Evolutionary conservation across 2,113 vertebrate species (phyloP).

Genomic region (Isichthys henryi): DNA sequence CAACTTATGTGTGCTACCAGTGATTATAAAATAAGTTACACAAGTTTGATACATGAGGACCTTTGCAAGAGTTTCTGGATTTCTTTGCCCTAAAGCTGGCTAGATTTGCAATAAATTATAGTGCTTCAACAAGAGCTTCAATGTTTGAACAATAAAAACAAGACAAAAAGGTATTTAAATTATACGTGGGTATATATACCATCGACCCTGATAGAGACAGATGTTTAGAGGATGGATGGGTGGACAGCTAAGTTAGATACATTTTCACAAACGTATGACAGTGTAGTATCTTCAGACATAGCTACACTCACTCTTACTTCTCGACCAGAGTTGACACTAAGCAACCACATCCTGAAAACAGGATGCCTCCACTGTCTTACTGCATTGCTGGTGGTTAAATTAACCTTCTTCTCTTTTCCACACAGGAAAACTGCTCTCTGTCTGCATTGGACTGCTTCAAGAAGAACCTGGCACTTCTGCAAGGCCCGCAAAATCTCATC

Average conservation of each 20-base stretch:
- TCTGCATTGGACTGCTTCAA: constrained; percentile 47
- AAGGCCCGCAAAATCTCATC: rapidly evolving
- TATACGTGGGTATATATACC: neutral
- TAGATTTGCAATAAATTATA: neutral
- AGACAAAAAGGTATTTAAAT: neutral
- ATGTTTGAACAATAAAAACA: neutral
- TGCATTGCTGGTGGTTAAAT: neutral
- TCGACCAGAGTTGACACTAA: neutral
- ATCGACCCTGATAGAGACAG: neutral
- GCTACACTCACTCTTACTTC: neutral
- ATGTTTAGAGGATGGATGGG: neutral
- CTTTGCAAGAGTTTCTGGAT: neutral
- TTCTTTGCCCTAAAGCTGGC: neutral
- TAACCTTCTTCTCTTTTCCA: neutral
- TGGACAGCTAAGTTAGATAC: neutral
- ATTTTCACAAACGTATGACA: neutral
- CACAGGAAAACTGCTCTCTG: constrained; percentile 47
- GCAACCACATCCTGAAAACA: neutral
- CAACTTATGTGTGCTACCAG: neutral
- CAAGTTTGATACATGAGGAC: too few species aligned
- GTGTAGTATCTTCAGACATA: neutral
- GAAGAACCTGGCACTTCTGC: neutral
- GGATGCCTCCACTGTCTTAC: neutral
- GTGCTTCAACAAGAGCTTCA: neutral
- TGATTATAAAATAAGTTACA: neutral